Base-by-base conservation (phyloP, 2,888 invertebrate species). In the Phengaris arion region DNA sequence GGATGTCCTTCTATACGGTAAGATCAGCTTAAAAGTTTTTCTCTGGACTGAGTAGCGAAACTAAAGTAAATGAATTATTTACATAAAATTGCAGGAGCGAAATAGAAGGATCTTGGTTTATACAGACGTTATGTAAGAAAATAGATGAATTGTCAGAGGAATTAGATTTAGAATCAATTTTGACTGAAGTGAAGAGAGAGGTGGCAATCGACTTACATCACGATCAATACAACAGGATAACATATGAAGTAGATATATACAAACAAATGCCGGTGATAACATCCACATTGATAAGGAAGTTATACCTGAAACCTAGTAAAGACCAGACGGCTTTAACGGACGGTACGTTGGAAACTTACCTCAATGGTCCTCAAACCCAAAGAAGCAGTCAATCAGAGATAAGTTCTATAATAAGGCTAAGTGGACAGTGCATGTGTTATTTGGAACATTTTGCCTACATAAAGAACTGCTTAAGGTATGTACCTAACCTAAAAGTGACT, bases 101-200 rank as follows among this genome's bases (percentile, higher is more conserved):
- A 75, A 51, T 82, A 1, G n/a, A 81, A 59, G 92, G 92, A 7
- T 85, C 90, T 2, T 92, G 92, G 92, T 88, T 92, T 77, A 87
- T 92, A 12, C 92, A 92, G 74, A 84, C 87, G 0, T 81, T 92
- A 0, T 92, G 92, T 79, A 80, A 79, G 9, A 87, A 89, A 78
- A 89, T 92, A 45, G 80, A 85, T 6, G 75, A 83, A 22, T 78
- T 87, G 4, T 82, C 89, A 0, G 54, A 80, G 0, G 82, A 81
- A 0, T 79, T 83, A 1, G 91, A 92, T 74, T 76, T 92, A 0
- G 88, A 88, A 77, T 85, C 90, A 0, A 92, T 92, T 10, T 80
- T 91, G 52, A 88, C 85, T 1, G 88, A 87, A 52, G 88, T 91
- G 2, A 89, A 90, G 68, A 81, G 86, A 3, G 86, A 86, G 22